phyloP scores from a whole-genome alignment of 2,888 invertebrate species.

The Amaurobius ferox region DNA sequence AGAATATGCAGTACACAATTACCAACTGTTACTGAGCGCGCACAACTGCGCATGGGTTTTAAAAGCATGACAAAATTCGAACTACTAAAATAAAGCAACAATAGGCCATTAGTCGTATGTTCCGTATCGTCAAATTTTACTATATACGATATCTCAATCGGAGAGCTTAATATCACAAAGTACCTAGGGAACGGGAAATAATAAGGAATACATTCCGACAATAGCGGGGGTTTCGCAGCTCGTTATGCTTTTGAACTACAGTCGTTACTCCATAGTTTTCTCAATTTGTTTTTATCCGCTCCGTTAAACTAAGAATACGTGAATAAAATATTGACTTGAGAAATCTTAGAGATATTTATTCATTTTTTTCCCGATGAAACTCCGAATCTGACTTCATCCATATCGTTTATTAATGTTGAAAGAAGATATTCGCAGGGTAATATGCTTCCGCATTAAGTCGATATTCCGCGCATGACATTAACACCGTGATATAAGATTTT shows the following conservation, averaged over 20 bases:
- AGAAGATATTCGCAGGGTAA: not conserved
- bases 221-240: not conserved
- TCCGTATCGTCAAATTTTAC: conserved; percentile 62
- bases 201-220: not conserved
- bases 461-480: not conserved
- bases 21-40: conserved; percentile 22
- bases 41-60: not conserved
- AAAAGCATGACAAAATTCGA: not conserved
- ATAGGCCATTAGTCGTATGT: conserved; percentile 65
- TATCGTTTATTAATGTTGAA: not conserved
- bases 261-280: not conserved
- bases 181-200: conserved; percentile 5
- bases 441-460: not conserved
- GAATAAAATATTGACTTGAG: conserved; percentile 9
- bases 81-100: conserved; percentile 53
- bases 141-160: conserved; percentile 40
- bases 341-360: not conserved
- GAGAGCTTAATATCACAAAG: conserved; percentile 27
- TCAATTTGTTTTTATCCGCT: not conserved
- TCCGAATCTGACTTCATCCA: not conserved
- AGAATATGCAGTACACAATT: conserved; percentile 33
- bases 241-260: conserved; percentile 1
- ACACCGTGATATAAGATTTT: not conserved
- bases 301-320: not conserved
- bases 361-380: not conserved